Percentiles rank a stretch among this genome's conserved stretches.
These are phyloP conservation scores for Invenusta paracnida DNA, from an alignment of 2,888 invertebrate species.

Conservation along the genomic window DNA sequence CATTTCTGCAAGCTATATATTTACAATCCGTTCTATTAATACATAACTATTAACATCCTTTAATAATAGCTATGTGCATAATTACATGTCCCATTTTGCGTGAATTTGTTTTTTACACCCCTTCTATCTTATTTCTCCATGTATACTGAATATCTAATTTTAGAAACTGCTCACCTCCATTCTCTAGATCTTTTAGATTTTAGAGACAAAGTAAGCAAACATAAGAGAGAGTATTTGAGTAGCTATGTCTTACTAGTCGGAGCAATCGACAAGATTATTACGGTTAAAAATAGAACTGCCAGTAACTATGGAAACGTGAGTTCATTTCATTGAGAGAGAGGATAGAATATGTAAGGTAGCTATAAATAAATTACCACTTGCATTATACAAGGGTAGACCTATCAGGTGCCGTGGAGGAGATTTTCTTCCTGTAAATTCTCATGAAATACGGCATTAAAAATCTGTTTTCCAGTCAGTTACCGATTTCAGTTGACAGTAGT, in stretches of 20 bases:
- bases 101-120: no score
- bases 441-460: background rate
- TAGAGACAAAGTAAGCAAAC: background rate
- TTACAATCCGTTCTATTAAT: no score
- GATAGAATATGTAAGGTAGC: background rate
- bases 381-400: constrained; percentile 3
- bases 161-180: background rate
- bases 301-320: background rate
- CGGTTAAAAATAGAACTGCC: constrained; percentile 14
- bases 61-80: no score
- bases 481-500: background rate
- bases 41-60: no score
- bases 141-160: background rate
- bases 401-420: background rate
- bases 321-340: background rate
- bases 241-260: background rate
- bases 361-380: background rate
- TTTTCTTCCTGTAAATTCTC: background rate
- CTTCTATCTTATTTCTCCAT: no score
- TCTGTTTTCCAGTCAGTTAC: background rate
- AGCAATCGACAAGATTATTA: background rate
- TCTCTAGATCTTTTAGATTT: constrained; percentile 1
- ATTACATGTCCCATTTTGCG: no score
- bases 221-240: background rate
- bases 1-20: no score